phyloP scores from a whole-genome alignment of 2,113 vertebrate genomes.

The Lepus europaeus region DNA sequence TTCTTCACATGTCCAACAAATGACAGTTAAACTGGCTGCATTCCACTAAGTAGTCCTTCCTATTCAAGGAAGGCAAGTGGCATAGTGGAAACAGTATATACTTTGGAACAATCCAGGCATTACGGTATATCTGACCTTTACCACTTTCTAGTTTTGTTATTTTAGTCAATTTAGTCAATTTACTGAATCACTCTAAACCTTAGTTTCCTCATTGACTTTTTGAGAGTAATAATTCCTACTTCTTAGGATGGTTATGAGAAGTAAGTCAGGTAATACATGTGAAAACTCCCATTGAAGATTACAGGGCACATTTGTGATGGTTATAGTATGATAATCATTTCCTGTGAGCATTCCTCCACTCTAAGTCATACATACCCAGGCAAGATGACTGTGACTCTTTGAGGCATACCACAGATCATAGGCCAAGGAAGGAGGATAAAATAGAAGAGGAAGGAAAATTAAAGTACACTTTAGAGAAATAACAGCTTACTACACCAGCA shows the following conservation, averaged over 20 bases:
- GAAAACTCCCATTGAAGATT: slow-evolving; percentile 25
- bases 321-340: slow-evolving; percentile 23
- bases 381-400: slow-evolving; percentile 21
- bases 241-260: not conserved
- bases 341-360: not conserved
- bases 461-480: slow-evolving; percentile 34
- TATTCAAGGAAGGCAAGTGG: not conserved
- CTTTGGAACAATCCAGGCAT: not conserved
- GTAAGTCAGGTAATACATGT: not conserved
- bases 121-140: not conserved
- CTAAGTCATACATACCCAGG: not conserved
- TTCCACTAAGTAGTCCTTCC: not conserved
- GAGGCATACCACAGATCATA: not conserved
- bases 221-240: not conserved
- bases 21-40: not conserved
- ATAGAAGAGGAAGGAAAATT: not conserved
- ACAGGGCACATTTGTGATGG: not conserved
- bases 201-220: not conserved
- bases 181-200: slow-evolving; percentile 35
- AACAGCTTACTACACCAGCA: not conserved
- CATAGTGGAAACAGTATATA: not conserved
- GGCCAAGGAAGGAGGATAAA: not conserved
- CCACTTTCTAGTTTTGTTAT: slow-evolving; percentile 33
- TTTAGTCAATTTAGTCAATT: not conserved
- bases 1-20: not conserved